Evolutionary conservation across 2,888 invertebrate genomes (phyloP), one percentile per base, ranked within the genome.

Genomic region (Leptopilina syphax): DNA sequence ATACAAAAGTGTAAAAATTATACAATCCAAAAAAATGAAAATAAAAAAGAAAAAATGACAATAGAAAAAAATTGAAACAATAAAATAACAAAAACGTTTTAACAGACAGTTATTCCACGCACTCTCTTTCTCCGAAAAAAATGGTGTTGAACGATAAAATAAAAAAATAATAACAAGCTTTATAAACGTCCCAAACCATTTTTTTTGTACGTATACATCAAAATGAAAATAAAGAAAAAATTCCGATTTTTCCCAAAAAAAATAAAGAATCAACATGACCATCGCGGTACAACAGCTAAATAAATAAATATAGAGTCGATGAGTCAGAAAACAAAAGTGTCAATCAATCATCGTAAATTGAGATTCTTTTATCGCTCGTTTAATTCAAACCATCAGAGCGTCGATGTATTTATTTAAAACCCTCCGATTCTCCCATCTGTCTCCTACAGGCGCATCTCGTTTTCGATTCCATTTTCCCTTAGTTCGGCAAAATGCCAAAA

Each of bases 261-360:
- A 66, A 66, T 4, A 67, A 10, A 67, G 60, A 41, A 27, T 60
- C 63, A 13, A 57, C 65, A 77, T 77, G 47, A n/a, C 65, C 50
- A 54, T 12, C 44, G 50, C 41, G 63, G 47, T 27, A 70, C 60
- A 79, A 83, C 47, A 9, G 24, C 24, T 1, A 81, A 13, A 57
- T 78, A 81, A 79, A 76, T 44, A 44, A 34, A 8, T 44, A 44
- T 63, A 27, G 79, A 76, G 57, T 57, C 65, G 18, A 34, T 34
- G 34, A 68, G 57, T n/a, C 67, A 34, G 57, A 80, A 34, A 76
- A 68, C 10, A 82, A 67, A 70, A 70, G 70, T 70, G 78, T 83
- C 79, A 83, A 83, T 83, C 79, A 83, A 81, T 81, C 65, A 83
- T 77, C 66, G 67, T 66, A 67, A 76, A 79, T 77, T 65, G 65